phyloP scores from a whole-genome alignment of 1,140 invertebrate genomes.

The Thaumetopoea pityocampa region DNA sequence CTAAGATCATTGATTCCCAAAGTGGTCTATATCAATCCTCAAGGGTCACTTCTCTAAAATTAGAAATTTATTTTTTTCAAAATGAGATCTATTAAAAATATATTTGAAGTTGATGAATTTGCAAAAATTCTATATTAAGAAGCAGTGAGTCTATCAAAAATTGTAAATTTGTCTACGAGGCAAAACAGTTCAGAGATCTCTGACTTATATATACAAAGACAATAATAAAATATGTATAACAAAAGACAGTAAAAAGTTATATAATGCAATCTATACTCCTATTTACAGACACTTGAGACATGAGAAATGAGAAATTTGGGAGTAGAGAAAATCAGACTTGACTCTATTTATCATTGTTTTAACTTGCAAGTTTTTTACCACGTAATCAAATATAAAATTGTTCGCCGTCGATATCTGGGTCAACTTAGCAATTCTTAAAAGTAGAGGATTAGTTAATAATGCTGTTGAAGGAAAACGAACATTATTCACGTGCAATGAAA shows the following conservation, averaged over 20 bases:
- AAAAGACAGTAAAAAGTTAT: constrained; percentile 33
- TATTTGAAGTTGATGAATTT: too few species aligned
- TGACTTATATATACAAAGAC: too few species aligned
- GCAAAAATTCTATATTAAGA: too few species aligned
- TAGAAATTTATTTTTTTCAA: too few species aligned
- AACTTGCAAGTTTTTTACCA: constrained; percentile 9
- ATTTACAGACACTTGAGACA: constrained; percentile 31
- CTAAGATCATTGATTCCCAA: too few species aligned
- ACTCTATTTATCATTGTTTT: constrained; percentile 9
- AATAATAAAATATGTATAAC: constrained; percentile 23
- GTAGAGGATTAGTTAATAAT: background rate
- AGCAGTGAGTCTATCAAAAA: too few species aligned
- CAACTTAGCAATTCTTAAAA: too few species aligned
- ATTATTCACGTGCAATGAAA: constrained; percentile 1
- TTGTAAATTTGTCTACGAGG: too few species aligned
- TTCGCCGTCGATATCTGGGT: constrained; percentile 18
- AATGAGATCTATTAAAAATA: too few species aligned
- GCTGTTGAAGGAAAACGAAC: background rate
- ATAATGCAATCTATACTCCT: constrained; percentile 28
- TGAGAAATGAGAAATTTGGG: constrained; percentile 1
- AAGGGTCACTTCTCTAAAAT: too few species aligned
- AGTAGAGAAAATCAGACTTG: constrained; percentile 19
- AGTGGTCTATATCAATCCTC: too few species aligned
- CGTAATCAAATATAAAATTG: constrained; percentile 27
- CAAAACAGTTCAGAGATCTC: too few species aligned